Evolutionary conservation across 2,888 invertebrate species (phyloP).

Genomic region (Ormyrus nitidulus): DNA sequence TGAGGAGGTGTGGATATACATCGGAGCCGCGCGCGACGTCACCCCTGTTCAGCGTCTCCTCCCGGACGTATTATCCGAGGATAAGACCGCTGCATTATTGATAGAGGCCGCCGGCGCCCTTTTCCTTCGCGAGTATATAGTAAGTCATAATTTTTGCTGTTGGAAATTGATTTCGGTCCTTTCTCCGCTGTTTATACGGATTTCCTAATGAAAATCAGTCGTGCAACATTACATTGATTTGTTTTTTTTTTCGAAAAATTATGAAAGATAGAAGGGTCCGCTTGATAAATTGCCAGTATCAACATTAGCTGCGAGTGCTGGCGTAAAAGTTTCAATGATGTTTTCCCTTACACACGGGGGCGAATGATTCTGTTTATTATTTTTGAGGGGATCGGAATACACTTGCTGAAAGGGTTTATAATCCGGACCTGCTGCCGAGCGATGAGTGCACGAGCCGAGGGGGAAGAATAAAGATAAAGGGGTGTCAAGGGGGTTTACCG

Average conservation of each 20-base stretch:
- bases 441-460: slow-evolving; percentile 42
- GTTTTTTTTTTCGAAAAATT: too few species aligned
- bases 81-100: slow-evolving; percentile 36
- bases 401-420: slow-evolving; percentile 59
- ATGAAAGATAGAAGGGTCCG: too few species aligned
- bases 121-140: too few species aligned
- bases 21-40: not conserved
- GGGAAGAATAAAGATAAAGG: slow-evolving; percentile 49
- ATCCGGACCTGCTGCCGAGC: slow-evolving; percentile 63
- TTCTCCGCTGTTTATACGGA: too few species aligned
- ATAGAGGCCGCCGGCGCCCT: not conserved
- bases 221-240: too few species aligned
- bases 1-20: not conserved
- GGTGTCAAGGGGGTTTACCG: slow-evolving; percentile 54
- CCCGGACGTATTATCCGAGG: not conserved
- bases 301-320: not conserved
- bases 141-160: too few species aligned
- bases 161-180: too few species aligned
- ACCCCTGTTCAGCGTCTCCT: not conserved
- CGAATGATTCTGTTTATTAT: slow-evolving; percentile 38
- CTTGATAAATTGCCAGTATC: too few species aligned
- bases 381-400: slow-evolving; percentile 30
- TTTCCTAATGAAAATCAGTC: too few species aligned
- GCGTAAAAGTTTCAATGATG: not conserved
- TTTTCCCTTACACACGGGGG: slow-evolving; percentile 1